Evolutionary conservation across 30 jellyfish, hydroid and myxozoan species (phyloP).

Genomic region (Aurelia sp.): DNA sequence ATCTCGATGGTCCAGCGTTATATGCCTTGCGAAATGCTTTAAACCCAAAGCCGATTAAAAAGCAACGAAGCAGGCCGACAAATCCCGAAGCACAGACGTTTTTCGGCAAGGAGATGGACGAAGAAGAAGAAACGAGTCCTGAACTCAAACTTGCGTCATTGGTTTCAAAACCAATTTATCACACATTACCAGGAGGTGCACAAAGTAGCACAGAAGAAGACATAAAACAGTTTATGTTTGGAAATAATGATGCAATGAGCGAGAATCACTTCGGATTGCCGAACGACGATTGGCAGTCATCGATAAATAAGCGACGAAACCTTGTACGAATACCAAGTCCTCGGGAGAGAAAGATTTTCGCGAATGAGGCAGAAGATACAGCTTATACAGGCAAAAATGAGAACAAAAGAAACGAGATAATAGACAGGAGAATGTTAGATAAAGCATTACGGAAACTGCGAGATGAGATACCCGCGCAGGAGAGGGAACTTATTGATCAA

Average conservation of each 20-base stretch:
- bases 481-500: constrained; percentile 16
- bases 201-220: constrained; percentile 39
- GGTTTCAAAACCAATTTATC: constrained; percentile 89
- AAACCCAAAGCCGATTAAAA: constrained; percentile 60
- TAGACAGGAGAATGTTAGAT: not conserved
- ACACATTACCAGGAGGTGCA: constrained; percentile 33
- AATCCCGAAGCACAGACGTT: constrained; percentile 82
- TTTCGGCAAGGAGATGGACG: constrained; percentile 71
- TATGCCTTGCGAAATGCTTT: constrained; percentile 53
- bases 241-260: constrained; percentile 7
- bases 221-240: constrained; percentile 54
- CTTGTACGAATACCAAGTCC: constrained; percentile 7
- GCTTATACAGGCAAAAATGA: constrained; percentile 6
- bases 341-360: too few relatives aligned
- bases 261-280: constrained; percentile 51
- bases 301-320: constrained; percentile 14
- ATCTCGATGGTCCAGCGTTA: constrained; percentile 57
- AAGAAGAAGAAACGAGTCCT: constrained; percentile 67
- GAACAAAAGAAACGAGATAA: constrained; percentile 7
- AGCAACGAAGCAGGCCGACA: constrained; percentile 32
- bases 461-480: constrained; percentile 34
- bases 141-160: constrained; percentile 83
- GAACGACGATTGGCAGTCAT: constrained; percentile 58
- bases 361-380: not conserved
- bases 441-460: constrained; percentile 11